Evolutionary conservation across 2,113 vertebrate genomes (phyloP).

Genomic region (Oreochromis niloticus): DNA sequence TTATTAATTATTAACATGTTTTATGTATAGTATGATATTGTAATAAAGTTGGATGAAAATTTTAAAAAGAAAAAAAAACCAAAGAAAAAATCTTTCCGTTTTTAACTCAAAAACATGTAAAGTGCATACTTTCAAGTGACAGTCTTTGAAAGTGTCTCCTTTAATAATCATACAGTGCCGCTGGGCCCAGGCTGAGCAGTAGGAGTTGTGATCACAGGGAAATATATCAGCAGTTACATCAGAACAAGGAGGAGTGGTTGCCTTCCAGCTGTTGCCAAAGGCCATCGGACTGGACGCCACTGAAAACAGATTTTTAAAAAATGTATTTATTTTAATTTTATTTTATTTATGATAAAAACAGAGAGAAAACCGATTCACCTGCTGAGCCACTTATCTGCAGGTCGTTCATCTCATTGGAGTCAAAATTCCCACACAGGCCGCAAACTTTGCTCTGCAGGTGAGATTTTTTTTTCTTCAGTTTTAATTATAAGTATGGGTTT

Average conservation of each 20-base stretch:
- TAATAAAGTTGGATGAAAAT: background rate
- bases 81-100: no score
- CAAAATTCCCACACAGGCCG: background rate
- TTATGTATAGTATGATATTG: background rate
- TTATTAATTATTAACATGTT: background rate
- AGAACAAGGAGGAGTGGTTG: slow-evolving; percentile 66
- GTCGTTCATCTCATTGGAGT: background rate
- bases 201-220: slow-evolving; percentile 77
- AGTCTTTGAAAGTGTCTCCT: slow-evolving; percentile 71
- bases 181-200: slow-evolving; percentile 80
- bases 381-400: background rate
- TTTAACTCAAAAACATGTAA: background rate
- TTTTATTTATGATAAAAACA: no score
- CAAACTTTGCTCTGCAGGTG: background rate
- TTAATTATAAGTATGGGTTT: no score
- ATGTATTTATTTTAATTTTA: no score
- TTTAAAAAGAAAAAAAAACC: no score
- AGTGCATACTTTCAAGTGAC: slow-evolving; percentile 72
- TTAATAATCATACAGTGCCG: slow-evolving; percentile 33
- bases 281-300: slow-evolving; percentile 53
- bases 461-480: no score
- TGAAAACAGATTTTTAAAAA: background rate
- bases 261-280: slow-evolving; percentile 83
- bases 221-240: slow-evolving; percentile 72
- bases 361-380: background rate